A percentile compares a stretch with the other conserved stretches of the same genome.
Evolutionary conservation across 2,888 invertebrate genomes (phyloP).

Genomic region (Hirtodrosophila alboralis): DNA sequence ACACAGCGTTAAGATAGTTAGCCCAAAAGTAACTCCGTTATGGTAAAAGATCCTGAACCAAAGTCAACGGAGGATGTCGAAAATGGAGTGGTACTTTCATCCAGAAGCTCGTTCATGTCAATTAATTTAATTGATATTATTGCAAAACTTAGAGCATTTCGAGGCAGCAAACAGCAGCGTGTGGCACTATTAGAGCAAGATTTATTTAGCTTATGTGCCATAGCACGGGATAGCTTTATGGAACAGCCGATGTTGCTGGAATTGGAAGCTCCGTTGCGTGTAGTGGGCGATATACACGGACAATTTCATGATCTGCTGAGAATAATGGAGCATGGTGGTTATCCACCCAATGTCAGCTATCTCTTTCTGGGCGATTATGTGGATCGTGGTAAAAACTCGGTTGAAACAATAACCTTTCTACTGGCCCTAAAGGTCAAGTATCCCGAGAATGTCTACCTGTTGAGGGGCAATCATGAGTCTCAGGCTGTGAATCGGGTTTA

Average conservation of each 20-base stretch:
- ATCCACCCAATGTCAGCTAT: slow-evolving; percentile 28
- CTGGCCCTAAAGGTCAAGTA: slow-evolving; percentile 37
- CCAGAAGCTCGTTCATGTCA: too few relatives aligned
- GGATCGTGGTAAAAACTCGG: slow-evolving; percentile 45
- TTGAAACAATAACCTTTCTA: slow-evolving; percentile 43
- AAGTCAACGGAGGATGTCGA: too few relatives aligned
- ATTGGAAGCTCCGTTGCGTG: slow-evolving; percentile 25
- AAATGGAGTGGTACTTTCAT: too few relatives aligned
- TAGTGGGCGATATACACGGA: slow-evolving; percentile 48
- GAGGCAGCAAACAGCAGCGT: slow-evolving; percentile 5
- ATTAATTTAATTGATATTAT: slow-evolving; percentile 16
- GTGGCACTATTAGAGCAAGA: slow-evolving; percentile 26
- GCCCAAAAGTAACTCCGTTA: too few relatives aligned
- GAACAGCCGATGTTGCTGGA: slow-evolving; percentile 35
- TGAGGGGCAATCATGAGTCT: slow-evolving; percentile 87
- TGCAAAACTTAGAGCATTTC: slow-evolving; percentile 10
- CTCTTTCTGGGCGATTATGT: slow-evolving; percentile 54
- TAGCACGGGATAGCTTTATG: slow-evolving; percentile 25
- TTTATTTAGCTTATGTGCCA: slow-evolving; percentile 13
- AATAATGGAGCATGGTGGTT: slow-evolving; percentile 26
- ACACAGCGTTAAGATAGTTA: background rate
- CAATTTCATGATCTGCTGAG: slow-evolving; percentile 43
- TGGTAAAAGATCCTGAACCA: too few relatives aligned
- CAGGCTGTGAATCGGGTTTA: slow-evolving; percentile 98
- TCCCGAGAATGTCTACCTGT: slow-evolving; percentile 26